A percentile compares a stretch with the other conserved stretches of the same genome.
Evolutionary conservation across 1,140 invertebrate species (phyloP).

Genomic region (Hycleus phaleratus): DNA sequence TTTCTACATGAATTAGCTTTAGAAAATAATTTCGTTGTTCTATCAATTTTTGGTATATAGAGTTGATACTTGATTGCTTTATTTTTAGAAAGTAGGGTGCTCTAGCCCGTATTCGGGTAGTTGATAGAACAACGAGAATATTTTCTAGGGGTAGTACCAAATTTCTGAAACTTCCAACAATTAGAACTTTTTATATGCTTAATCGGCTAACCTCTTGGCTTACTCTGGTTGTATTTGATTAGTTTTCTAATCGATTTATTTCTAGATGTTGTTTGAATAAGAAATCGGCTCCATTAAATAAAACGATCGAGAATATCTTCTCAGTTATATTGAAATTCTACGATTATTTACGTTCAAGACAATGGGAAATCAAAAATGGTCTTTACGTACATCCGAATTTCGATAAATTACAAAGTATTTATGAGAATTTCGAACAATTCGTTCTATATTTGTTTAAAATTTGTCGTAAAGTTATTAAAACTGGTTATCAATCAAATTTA

Average conservation of each 20-base stretch:
- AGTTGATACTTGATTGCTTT: too few relatives aligned
- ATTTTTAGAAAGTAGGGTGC: too few relatives aligned
- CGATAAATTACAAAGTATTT: constrained; percentile 35
- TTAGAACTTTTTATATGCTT: too few relatives aligned
- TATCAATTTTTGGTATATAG: too few relatives aligned
- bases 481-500: constrained; percentile 35
- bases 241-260: not conserved
- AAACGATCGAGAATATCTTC: constrained; percentile 58
- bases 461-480: constrained; percentile 30
- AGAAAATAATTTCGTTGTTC: too few relatives aligned
- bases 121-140: too few relatives aligned
- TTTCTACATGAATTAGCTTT: too few relatives aligned
- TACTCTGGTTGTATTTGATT: too few relatives aligned
- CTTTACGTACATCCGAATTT: constrained; percentile 35
- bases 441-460: constrained; percentile 35
- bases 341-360: constrained; percentile 39
- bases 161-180: too few relatives aligned
- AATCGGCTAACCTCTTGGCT: too few relatives aligned
- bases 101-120: too few relatives aligned
- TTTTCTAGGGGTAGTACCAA: too few relatives aligned
- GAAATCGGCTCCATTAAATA: constrained; percentile 54
- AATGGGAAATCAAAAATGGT: constrained; percentile 30
- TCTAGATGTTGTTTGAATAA: constrained; percentile 62
- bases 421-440: constrained; percentile 35
- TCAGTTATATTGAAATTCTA: constrained; percentile 64